Percentiles rank a stretch among this genome's conserved stretches.
Conservation (phyloP, 2,113 vertebrate species). For the Grus americana region DNA sequence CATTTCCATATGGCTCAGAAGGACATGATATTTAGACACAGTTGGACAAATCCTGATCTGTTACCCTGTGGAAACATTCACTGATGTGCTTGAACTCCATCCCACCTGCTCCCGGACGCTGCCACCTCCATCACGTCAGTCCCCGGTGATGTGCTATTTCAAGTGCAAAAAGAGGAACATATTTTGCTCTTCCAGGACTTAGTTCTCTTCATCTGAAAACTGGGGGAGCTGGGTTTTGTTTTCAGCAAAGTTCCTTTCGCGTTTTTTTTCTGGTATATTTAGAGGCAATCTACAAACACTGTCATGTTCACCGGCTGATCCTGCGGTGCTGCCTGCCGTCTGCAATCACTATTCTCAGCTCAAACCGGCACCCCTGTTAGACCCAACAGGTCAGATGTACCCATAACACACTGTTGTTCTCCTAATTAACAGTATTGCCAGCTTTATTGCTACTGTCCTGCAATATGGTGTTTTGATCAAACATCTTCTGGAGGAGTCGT, state of each 20-base stretch:
- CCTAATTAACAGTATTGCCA: not conserved
- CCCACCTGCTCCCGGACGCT: not conserved
- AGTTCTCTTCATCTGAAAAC: not conserved
- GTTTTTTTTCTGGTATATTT: not conserved
- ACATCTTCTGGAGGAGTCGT: rapidly evolving
- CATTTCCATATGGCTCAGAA: not conserved
- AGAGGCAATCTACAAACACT: not conserved
- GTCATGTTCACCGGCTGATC: not conserved
- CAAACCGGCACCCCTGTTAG: not conserved
- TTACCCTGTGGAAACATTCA: not conserved
- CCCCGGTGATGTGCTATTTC: not conserved
- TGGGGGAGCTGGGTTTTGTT: not conserved
- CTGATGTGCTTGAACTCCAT: not conserved
- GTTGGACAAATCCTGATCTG: not conserved
- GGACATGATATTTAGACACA: not conserved
- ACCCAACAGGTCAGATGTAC: not conserved
- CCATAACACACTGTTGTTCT: not conserved
- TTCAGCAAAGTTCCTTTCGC: not conserved
- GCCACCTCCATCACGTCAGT: not conserved
- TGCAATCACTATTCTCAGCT: not conserved
- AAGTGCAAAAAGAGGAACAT: not conserved
- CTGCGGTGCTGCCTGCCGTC: rapidly evolving
- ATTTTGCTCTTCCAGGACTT: not conserved
- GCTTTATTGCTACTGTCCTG: not conserved
- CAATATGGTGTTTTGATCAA: not conserved